Percentiles rank a stretch among this genome's conserved stretches.
These are phyloP conservation scores for Corythornis cristatus DNA, from an alignment of 2,113 vertebrate species.

Conservation along the genomic window DNA sequence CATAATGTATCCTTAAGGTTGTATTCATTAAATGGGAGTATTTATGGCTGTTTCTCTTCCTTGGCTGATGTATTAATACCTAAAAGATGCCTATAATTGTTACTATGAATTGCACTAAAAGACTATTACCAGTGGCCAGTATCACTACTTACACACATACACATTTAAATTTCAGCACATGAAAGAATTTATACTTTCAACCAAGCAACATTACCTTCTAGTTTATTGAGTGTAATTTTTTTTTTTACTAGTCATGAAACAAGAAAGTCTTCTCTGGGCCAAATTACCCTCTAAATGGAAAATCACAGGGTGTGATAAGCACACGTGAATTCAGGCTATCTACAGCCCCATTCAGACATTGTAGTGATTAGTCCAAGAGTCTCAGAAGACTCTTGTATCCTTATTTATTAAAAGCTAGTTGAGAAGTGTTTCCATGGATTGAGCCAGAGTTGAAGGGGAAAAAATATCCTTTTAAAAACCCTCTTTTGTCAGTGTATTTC, in stretches of 20 bases:
- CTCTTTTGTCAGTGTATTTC: background rate
- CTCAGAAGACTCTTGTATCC: background rate
- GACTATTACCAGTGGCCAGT: background rate
- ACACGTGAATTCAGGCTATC: background rate
- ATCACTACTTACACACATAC: background rate
- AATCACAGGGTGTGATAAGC: background rate
- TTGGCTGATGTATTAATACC: background rate
- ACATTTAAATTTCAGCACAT: background rate
- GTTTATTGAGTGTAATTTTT: conserved; percentile 17
- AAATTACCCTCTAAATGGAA: background rate
- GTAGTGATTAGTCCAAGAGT: background rate
- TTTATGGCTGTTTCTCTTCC: background rate
- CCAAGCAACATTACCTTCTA: background rate
- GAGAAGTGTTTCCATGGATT: background rate
- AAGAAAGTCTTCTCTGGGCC: background rate
- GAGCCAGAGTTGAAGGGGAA: background rate
- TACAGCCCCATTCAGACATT: background rate
- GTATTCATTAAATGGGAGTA: background rate
- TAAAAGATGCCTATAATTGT: background rate
- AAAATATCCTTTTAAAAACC: background rate
- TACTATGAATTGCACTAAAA: background rate
- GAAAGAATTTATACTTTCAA: background rate
- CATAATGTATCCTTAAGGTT: background rate
- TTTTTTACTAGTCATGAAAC: background rate
- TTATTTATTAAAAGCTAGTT: background rate